These are phyloP conservation scores for Aphelenchoides bicaudatus DNA, from an alignment of 2,888 invertebrate species.

Conservation along the genomic window DNA sequence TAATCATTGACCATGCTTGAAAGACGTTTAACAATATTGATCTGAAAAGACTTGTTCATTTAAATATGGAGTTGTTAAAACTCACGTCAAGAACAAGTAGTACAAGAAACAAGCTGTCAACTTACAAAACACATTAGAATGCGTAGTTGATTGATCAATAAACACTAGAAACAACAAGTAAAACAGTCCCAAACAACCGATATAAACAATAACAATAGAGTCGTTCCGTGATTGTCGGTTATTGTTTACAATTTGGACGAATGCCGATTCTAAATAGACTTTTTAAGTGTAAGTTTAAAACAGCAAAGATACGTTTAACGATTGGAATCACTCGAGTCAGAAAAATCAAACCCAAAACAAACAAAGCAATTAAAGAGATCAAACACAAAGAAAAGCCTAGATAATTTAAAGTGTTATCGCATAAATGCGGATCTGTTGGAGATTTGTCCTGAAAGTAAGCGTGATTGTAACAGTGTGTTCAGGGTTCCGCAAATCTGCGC, in stretches of 20 bases:
- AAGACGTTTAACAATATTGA: neutral
- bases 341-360: neutral
- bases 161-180: neutral
- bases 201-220: constrained; percentile 1
- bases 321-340: constrained; percentile 1
- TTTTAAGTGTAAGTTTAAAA: too few relatives aligned
- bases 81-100: neutral
- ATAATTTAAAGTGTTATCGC: neutral
- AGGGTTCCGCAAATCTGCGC: too few relatives aligned
- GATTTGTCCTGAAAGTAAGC: constrained; percentile 1
- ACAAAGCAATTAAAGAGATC: constrained; percentile 1
- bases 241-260: constrained; percentile 7
- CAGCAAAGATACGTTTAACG: neutral
- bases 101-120: constrained; percentile 6
- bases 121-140: neutral
- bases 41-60: neutral
- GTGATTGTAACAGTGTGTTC: too few relatives aligned
- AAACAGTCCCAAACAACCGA: neutral
- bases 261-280: too few relatives aligned
- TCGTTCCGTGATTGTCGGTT: neutral
- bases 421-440: constrained; percentile 18
- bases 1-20: constrained; percentile 5
- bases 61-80: neutral
- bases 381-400: constrained; percentile 11
- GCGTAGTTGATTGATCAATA: neutral